phyloP scores from a whole-genome alignment of 2,113 vertebrate genomes.

The Aspiorhynchus laticeps region DNA sequence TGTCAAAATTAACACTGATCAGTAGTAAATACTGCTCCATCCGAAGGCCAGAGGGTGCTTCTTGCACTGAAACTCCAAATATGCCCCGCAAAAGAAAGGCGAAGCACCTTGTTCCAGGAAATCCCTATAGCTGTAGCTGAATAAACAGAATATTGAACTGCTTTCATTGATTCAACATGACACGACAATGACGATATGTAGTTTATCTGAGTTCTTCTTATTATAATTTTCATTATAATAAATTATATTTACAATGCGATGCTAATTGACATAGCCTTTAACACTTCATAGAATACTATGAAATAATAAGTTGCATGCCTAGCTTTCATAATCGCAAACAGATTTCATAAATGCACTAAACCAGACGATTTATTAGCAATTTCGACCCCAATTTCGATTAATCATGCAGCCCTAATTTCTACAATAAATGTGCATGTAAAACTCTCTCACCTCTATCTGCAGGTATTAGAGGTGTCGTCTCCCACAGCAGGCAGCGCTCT shows the following conservation, averaged over 20 bases:
- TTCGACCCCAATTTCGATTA: neutral
- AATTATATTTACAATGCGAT: too few relatives aligned
- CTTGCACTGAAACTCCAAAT: neutral
- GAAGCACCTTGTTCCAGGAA: too few relatives aligned
- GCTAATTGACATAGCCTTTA: neutral
- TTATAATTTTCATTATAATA: too few relatives aligned
- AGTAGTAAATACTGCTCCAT: neutral
- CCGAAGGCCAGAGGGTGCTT: neutral
- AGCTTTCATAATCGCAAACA: too few relatives aligned
- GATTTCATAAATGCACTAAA: neutral
- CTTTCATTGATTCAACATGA: too few relatives aligned
- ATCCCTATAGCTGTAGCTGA: too few relatives aligned
- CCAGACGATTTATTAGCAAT: too few relatives aligned
- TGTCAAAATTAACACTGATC: too few relatives aligned
- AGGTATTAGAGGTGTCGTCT: slow-evolving; percentile 96
- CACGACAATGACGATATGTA: too few relatives aligned
- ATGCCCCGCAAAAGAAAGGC: neutral
- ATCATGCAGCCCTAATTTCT: neutral
- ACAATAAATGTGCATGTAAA: neutral
- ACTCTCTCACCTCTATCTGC: slow-evolving; percentile 22
- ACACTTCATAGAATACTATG: neutral
- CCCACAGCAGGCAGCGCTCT: slow-evolving; percentile 96
- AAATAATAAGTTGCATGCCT: neutral
- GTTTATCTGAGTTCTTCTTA: too few relatives aligned
- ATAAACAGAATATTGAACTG: too few relatives aligned